Conservation (phyloP, 2,888 invertebrate genomes). For the Malthinus flaveolus region DNA sequence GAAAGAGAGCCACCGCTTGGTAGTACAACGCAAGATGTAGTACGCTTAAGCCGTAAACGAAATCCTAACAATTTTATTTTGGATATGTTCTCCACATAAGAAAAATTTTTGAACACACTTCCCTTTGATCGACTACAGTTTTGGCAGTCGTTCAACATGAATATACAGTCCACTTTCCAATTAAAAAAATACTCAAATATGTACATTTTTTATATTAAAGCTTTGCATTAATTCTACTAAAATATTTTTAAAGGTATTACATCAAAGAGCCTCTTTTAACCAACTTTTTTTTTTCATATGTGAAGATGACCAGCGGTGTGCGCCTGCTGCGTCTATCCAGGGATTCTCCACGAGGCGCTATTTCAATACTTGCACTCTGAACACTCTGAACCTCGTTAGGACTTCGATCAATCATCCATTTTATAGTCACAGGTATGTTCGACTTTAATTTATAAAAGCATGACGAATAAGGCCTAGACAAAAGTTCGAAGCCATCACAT, state of each 20-base stretch:
- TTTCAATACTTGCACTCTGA: constrained; percentile 31
- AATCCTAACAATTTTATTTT: no score
- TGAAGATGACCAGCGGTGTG: constrained; percentile 21
- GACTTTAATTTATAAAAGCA: constrained; percentile 1
- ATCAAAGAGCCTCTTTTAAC: not conserved
- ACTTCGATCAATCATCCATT: constrained; percentile 34
- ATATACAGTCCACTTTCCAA: no score
- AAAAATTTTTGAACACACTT: no score
- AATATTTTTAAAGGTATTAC: constrained; percentile 1
- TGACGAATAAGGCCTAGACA: not conserved
- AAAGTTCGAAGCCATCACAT: not conserved
- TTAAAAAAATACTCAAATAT: no score
- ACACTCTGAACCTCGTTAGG: constrained; percentile 32
- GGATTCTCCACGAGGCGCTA: constrained; percentile 23
- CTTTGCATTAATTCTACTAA: not conserved
- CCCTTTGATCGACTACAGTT: no score
- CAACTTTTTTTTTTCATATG: constrained; percentile 12
- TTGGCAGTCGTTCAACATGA: no score
- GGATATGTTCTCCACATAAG: no score
- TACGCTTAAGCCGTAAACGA: no score
- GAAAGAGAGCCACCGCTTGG: no score
- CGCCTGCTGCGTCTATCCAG: constrained; percentile 23
- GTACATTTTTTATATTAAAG: no score
- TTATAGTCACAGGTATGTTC: constrained; percentile 26
- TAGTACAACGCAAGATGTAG: no score